Evolutionary conservation across 2,888 invertebrate species (phyloP).

Genomic region (Agrochola circellaris): DNA sequence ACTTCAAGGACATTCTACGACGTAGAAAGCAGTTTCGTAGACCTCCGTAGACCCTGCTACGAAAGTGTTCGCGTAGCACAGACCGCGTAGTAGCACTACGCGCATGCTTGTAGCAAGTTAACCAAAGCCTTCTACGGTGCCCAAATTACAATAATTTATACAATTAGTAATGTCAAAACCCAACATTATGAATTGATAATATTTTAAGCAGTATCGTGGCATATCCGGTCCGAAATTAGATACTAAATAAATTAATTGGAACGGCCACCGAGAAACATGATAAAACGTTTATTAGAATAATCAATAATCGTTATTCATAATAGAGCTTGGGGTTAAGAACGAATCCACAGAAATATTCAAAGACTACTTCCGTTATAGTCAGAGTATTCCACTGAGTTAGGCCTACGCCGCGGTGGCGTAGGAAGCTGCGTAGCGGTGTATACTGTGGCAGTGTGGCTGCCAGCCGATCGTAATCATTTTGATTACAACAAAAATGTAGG

Average conservation of each 20-base stretch:
- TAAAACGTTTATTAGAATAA: background rate
- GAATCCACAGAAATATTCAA: conserved; percentile 2
- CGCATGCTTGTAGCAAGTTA: background rate
- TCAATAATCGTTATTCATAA: background rate
- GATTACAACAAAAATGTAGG: background rate
- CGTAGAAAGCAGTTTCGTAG: conserved; percentile 8
- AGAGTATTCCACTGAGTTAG: background rate
- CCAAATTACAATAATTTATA: background rate
- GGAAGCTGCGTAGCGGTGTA: background rate
- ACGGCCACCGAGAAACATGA: background rate
- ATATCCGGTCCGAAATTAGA: background rate
- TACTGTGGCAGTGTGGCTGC: background rate
- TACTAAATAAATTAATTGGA: background rate
- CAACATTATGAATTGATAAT: background rate
- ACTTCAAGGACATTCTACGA: conserved; percentile 5
- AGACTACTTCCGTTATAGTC: background rate
- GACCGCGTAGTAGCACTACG: conserved; percentile 13
- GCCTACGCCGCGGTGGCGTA: background rate
- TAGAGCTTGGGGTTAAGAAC: background rate
- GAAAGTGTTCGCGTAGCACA: background rate
- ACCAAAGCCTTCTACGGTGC: background rate
- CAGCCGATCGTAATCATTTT: background rate
- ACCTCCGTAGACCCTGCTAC: conserved; percentile 24
- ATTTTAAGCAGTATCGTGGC: background rate
- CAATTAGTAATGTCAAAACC: background rate